Conservation (phyloP, 2,888 invertebrate species). For the Athalia circularis region DNA sequence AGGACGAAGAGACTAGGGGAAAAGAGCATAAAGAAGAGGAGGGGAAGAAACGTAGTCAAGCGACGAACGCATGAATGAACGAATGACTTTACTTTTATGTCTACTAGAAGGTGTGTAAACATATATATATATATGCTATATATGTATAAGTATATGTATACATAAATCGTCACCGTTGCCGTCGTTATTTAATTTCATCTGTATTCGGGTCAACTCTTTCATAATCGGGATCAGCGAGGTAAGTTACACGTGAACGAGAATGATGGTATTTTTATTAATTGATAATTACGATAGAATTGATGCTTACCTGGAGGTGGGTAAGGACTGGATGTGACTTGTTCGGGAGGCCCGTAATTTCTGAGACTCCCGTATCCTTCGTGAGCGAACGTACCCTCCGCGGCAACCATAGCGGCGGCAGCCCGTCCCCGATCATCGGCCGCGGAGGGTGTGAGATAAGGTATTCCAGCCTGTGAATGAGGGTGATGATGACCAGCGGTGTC, state of each 20-base stretch:
- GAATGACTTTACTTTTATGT: conserved; percentile 57
- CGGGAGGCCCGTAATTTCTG: conserved; percentile 83
- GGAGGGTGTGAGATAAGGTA: conserved; percentile 81
- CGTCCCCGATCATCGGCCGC: conserved; percentile 82
- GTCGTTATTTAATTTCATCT: not conserved
- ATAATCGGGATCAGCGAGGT: not conserved
- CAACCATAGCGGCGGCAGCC: conserved; percentile 77
- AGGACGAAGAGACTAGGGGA: conserved; percentile 42
- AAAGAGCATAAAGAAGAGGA: not conserved
- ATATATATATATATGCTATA: not conserved
- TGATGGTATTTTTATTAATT: not conserved
- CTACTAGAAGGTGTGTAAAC: not conserved
- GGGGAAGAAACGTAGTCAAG: conserved; percentile 19
- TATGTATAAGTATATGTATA: not conserved
- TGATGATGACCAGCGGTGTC: conserved; percentile 77
- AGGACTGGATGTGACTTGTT: conserved; percentile 84
- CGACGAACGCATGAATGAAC: conserved; percentile 63
- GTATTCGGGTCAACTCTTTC: conserved; percentile 19
- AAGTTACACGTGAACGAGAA: not conserved
- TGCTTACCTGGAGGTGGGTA: conserved; percentile 88
- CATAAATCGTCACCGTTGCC: not conserved
- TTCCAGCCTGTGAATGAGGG: conserved; percentile 76
- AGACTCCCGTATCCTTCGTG: conserved; percentile 84
- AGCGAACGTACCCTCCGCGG: conserved; percentile 80
- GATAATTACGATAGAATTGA: conserved; percentile 56